Conservation (phyloP, 2,113 vertebrate genomes). For the Ictidomys tridecemlineatus region DNA sequence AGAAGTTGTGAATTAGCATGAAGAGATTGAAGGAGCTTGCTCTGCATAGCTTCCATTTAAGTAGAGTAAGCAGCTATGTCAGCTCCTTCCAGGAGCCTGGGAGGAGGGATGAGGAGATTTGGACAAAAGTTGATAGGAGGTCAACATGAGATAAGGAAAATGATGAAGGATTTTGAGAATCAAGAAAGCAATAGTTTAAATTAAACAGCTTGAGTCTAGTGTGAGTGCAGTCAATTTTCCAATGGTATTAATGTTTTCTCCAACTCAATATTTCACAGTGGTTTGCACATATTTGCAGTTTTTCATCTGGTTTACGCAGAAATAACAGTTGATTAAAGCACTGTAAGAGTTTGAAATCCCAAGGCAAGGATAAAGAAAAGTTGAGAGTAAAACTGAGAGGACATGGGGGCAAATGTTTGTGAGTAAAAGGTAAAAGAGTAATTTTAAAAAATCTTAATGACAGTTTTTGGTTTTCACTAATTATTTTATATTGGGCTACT, state of each 20-base stretch:
- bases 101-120: not conserved
- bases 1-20: not conserved
- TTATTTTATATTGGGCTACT: conserved; percentile 9
- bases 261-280: conserved; percentile 39
- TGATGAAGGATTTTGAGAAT: not conserved
- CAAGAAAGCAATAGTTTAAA: conserved; percentile 42
- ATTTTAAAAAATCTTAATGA: conserved; percentile 39
- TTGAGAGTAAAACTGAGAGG: not conserved
- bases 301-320: conserved; percentile 41
- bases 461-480: not conserved
- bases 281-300: conserved; percentile 24
- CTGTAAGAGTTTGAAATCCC: not conserved
- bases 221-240: not conserved
- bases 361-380: conserved; percentile 20
- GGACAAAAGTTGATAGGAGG: not conserved
- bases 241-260: conserved; percentile 19
- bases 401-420: not conserved
- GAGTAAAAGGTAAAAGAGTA: conserved; percentile 3
- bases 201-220: conserved; percentile 22
- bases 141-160: conserved; percentile 17
- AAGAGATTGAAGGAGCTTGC: not conserved
- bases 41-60: not conserved
- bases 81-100: not conserved
- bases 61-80: not conserved
- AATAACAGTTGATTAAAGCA: conserved; percentile 34